These are phyloP conservation scores for Octodonta nipae DNA, from an alignment of 2,888 invertebrate genomes.

Conservation along the genomic window DNA sequence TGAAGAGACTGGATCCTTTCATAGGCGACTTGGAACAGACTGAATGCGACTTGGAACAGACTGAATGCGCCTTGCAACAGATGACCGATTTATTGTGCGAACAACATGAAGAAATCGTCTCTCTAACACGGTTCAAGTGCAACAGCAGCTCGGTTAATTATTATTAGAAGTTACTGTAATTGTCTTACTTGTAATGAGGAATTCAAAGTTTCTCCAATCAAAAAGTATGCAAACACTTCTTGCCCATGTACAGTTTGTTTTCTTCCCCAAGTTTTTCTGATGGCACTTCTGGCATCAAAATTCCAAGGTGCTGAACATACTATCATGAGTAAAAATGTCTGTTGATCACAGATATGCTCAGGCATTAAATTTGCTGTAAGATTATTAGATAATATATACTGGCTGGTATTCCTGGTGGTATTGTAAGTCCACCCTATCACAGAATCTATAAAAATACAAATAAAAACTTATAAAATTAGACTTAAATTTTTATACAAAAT, in stretches of 20 bases:
- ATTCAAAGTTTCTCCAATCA: constrained; percentile 45
- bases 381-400: constrained; percentile 44
- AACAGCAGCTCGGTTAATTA: too few relatives aligned
- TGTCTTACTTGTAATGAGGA: constrained; percentile 40
- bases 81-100: too few relatives aligned
- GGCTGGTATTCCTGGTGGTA: constrained; percentile 55
- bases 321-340: constrained; percentile 42
- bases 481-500: too few relatives aligned
- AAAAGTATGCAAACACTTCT: constrained; percentile 18
- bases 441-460: constrained; percentile 24
- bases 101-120: too few relatives aligned
- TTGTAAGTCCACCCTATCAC: constrained; percentile 60
- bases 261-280: constrained; percentile 58
- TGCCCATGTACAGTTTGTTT: constrained; percentile 20
- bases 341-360: constrained; percentile 20
- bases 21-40: too few relatives aligned
- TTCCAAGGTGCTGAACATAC: constrained; percentile 63
- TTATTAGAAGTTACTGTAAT: too few relatives aligned
- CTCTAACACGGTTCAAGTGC: too few relatives aligned
- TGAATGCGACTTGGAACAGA: too few relatives aligned
- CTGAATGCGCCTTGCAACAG: too few relatives aligned
- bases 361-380: constrained; percentile 19
- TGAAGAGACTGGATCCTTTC: too few relatives aligned
- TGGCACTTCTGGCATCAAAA: constrained; percentile 50
- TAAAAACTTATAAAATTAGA: too few relatives aligned